Evolutionary conservation across 2,797 vertebrate genomes (phyloP), one percentile per base, ranked within the genome.

Genomic region (Acipenser oxyrinchus): DNA sequence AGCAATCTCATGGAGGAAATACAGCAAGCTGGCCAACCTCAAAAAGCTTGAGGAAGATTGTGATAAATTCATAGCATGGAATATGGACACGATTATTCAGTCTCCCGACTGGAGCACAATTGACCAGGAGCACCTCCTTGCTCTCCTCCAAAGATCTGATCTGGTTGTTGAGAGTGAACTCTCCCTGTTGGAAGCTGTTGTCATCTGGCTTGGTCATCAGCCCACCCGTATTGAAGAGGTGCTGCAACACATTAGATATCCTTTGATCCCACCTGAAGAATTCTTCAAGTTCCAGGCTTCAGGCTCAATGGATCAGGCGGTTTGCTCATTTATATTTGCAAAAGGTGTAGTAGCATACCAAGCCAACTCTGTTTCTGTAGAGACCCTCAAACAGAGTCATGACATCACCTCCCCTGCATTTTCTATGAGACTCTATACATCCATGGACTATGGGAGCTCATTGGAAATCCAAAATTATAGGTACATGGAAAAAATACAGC

Each of bases 21-120:
- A 64, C 49, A 48, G 23, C 49, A 64, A 51, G 13, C 49, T 64
- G 48, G 13, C 15, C 1, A n/a, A 50, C 49, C 63, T 64, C 1
- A 10, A 15, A 48, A 48, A 64, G 15, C 63, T 64, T 9, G 50
- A 64, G 50, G 63, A 51, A 10, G 63, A 49, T 12, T 64, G 63
- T 18, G 7, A 13, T 10, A 13, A 15, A n/a, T 64, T 51, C 18
- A 50, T 64, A 64, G n/a, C 63, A 7, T 64, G 63, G 63, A 64
- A 64, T 10, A 49, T 51, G 4, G 8, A 18, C 49, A 49, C 50
- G 8, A n/a, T 51, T 6, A 64, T 51, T 2, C 2, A 51, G 48
- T 64, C 63, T 4, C 49, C 48, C 10, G 63, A 64, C 7, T 64
- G 63, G 63, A 15, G 23, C 9, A 6, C n/a, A 8, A 13, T 64